These are phyloP conservation scores for Chondrilla cf. caribensis DNA, from an alignment of 37 sponge, comb jelly and placozoan species.

Conservation along the genomic window DNA sequence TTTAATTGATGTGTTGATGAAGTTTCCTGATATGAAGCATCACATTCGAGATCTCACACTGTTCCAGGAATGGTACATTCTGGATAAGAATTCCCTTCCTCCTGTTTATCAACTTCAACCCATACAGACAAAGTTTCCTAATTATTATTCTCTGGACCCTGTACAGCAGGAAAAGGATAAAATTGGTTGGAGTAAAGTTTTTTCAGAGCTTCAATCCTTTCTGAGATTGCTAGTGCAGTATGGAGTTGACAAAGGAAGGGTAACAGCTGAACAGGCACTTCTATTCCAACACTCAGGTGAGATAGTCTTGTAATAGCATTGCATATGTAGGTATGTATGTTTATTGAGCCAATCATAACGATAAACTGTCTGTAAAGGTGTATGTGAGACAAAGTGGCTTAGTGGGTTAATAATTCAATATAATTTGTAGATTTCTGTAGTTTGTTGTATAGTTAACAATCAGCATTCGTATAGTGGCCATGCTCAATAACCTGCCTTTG, in stretches of 20 bases:
- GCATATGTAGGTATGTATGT: no score
- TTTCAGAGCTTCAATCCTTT: constrained; percentile 24
- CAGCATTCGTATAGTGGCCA: no score
- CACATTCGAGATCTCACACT: constrained; percentile 12
- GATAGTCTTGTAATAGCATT: no score
- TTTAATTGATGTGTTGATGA: constrained; percentile 35
- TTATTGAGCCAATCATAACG: no score
- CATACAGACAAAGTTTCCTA: constrained; percentile 33
- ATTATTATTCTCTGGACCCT: constrained; percentile 22
- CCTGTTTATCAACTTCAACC: constrained; percentile 55
- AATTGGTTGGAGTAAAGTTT: constrained; percentile 37
- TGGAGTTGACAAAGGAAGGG: neutral
- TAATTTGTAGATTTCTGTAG: no score
- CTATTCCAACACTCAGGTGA: constrained; percentile 42
- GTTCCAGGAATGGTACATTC: constrained; percentile 52
- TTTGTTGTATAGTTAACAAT: no score
- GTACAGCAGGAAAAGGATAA: constrained; percentile 1
- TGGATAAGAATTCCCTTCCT: constrained; percentile 52
- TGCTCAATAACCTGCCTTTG: no score
- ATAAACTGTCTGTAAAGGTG: no score
- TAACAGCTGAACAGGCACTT: constrained; percentile 27
- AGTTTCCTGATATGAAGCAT: no score
- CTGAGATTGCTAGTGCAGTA: constrained; percentile 21
- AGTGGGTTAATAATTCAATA: no score
- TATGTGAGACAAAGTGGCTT: no score